These are phyloP conservation scores for Peromyscus melanophrys DNA, from an alignment of 2,797 vertebrate genomes.

Conservation along the genomic window DNA sequence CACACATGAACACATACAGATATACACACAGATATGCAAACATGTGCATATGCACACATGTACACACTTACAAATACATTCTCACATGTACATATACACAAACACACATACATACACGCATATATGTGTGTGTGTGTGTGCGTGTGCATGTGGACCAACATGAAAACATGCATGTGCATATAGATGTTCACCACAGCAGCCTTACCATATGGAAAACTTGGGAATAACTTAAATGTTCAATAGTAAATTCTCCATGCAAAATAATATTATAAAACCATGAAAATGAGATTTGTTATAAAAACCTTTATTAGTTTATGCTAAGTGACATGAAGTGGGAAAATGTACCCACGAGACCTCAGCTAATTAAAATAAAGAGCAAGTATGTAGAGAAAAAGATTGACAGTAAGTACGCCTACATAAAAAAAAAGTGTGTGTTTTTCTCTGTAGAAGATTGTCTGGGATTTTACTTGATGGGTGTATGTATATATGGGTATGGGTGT, in stretches of 20 bases:
- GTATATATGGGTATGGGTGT: neutral
- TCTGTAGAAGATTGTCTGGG: neutral
- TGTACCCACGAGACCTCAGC: neutral
- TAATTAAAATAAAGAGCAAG: conserved; percentile 34
- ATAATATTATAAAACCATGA: neutral
- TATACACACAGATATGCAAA: neutral
- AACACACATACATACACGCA: neutral
- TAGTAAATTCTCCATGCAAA: neutral
- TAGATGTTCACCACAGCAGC: neutral
- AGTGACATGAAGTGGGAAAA: conserved; percentile 25
- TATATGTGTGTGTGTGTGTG: neutral
- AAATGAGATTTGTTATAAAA: neutral
- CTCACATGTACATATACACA: neutral
- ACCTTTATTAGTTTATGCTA: neutral
- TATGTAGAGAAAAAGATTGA: neutral
- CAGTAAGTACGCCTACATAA: neutral
- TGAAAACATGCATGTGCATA: neutral
- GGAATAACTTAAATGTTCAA: neutral
- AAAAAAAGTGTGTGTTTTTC: neutral
- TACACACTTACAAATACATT: neutral
- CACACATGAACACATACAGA: neutral
- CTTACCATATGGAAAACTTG: neutral
- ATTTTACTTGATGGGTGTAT: neutral
- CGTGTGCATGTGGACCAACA: neutral
- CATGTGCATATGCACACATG: too few species aligned